phyloP scores from a whole-genome alignment of 2,797 vertebrate species.

The Nannoperca obscura region DNA sequence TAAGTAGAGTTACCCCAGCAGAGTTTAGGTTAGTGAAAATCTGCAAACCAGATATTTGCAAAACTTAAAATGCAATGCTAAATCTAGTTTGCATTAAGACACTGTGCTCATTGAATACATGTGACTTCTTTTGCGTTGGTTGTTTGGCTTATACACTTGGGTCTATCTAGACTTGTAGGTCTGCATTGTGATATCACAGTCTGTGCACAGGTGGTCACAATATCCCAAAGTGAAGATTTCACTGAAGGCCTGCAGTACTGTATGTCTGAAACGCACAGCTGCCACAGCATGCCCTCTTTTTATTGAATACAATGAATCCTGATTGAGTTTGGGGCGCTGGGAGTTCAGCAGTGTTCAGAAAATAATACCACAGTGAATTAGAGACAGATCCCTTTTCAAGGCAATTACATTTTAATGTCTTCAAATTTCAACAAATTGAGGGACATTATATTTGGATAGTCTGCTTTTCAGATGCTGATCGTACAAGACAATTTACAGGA shows the following conservation, averaged over 20 bases:
- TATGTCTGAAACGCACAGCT: conserved; percentile 34
- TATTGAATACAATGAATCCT: conserved; percentile 54
- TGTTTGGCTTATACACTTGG: neutral
- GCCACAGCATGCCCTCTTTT: conserved; percentile 28
- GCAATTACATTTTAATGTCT: conserved; percentile 53
- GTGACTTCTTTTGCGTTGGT: neutral
- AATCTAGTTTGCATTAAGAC: neutral
- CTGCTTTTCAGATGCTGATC: neutral
- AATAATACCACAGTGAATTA: conserved; percentile 47
- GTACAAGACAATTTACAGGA: conserved; percentile 1
- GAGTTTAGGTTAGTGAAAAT: neutral
- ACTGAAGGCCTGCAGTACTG: conserved; percentile 13
- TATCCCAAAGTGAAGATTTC: conserved; percentile 20
- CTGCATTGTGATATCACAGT: neutral
- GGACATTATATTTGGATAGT: conserved; percentile 26
- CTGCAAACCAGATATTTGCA: neutral
- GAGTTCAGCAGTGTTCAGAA: conserved; percentile 47
- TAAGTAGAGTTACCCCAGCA: neutral
- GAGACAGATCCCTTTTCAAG: conserved; percentile 45
- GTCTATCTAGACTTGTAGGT: neutral
- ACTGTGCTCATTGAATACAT: neutral
- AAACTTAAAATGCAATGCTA: neutral
- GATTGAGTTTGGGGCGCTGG: conserved; percentile 62
- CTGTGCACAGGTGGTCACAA: conserved; percentile 1
- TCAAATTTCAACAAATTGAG: conserved; percentile 49